phyloP scores from a whole-genome alignment of 2,113 vertebrate genomes.

The Ictidomys tridecemlineatus region DNA sequence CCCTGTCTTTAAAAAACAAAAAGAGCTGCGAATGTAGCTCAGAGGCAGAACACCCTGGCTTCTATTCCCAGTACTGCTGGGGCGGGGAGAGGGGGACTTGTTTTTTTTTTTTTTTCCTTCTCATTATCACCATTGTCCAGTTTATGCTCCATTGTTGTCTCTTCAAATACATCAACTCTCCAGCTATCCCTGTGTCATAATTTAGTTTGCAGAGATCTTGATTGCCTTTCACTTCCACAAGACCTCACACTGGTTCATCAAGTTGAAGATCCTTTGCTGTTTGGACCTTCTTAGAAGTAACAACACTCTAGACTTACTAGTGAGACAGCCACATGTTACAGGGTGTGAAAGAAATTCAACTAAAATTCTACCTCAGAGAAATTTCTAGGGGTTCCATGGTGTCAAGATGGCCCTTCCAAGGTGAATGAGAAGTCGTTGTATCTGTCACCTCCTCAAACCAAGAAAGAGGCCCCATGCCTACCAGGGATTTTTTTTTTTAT shows the following conservation, averaged over 20 bases:
- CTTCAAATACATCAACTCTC: background rate
- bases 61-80: too few relatives aligned
- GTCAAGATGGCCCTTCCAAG: background rate
- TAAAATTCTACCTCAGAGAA: background rate
- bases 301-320: background rate
- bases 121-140: background rate
- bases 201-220: background rate
- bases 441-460: background rate
- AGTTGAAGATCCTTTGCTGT: background rate
- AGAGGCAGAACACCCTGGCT: too few relatives aligned
- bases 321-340: background rate
- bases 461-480: background rate
- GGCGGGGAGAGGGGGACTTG: too few relatives aligned
- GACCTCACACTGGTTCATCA: too few relatives aligned
- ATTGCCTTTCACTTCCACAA: background rate
- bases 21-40: too few relatives aligned
- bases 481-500: background rate
- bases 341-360: background rate
- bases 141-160: background rate
- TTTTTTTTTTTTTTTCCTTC: background rate
- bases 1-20: too few relatives aligned
- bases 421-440: background rate
- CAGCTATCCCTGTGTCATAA: background rate
- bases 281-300: background rate
- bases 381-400: background rate